Evolutionary conservation across 2,113 vertebrate species (phyloP), one percentile per base, ranked within the genome.

Genomic region (Labeo rohita): DNA sequence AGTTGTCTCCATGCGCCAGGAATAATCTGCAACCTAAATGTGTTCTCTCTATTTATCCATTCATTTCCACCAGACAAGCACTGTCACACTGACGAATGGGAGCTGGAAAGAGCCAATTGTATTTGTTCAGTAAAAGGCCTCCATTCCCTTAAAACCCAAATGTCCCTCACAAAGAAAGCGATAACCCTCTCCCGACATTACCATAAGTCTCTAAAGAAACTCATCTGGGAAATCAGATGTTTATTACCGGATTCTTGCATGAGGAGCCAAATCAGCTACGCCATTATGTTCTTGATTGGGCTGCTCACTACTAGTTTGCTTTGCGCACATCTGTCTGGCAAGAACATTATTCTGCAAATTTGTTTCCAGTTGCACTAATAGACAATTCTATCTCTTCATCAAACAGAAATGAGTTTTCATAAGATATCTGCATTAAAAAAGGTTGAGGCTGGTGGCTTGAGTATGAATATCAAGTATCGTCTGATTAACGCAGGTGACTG

Each of bases 31-130:
- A 91, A 84, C 86, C 90, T 85, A 86, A 90, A 91, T 86, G 91
- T 75, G 61, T 93, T 92, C 89, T 81, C 88, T 91, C 94, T 93
- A 93, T 94, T 93, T 93, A 94, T 92, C 92, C 89, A 89, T 93
- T 93, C 87, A 92, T 92, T 92, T 93, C 92, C 92, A 92, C 65
- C 88, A 89, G 90, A 90, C 91, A 88, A 85, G 61, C 52, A 84
- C 93, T 94, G 94, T 93, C 94, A 94, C 88, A 89, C 89, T 95
- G 94, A 94, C 92, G 89, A 94, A 94, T 93, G 90, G 89, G 91
- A 89, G 91, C 90, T 90, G 90, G 91, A 89, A 59, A 87, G 54
- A 88, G 91, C 88, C 93, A 90, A 91, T 92, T 93, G 92, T 92
- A 93, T 92, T 92, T 90, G 91, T 90, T 92, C 63, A 72, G 90